Conservation (phyloP, 2,113 vertebrate species). For the Oncorhynchus masou region DNA sequence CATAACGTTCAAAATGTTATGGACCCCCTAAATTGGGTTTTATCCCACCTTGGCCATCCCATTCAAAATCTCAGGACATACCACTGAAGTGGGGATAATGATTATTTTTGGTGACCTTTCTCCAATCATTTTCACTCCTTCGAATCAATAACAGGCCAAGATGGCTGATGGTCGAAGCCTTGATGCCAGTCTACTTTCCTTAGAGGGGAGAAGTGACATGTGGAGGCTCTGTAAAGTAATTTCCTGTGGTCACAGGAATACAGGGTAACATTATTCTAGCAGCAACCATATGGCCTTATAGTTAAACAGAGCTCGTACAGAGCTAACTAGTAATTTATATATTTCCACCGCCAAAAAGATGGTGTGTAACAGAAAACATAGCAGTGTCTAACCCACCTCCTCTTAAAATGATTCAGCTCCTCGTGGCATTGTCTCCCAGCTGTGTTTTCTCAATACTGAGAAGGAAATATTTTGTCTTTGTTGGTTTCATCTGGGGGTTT, state of each 20-base stretch:
- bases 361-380: background rate
- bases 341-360: constrained; percentile 29
- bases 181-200: constrained; percentile 7
- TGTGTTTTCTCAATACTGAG: constrained; percentile 55
- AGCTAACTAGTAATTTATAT: constrained; percentile 53
- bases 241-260: constrained; percentile 41
- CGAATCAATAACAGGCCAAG: constrained; percentile 41
- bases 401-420: constrained; percentile 53
- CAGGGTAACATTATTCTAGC: constrained; percentile 41
- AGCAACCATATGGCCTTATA: constrained; percentile 26
- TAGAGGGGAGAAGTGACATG: constrained; percentile 22
- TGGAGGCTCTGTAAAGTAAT: constrained; percentile 28
- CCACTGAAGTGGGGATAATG: constrained; percentile 14
- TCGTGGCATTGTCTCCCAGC: constrained; percentile 30
- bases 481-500: constrained; percentile 53
- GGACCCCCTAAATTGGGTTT: no score
- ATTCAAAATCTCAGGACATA: background rate
- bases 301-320: constrained; percentile 22
- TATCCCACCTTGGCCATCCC: no score
- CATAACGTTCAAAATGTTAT: no score
- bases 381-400: constrained; percentile 44
- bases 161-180: constrained; percentile 4
- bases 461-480: constrained; percentile 45
- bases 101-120: constrained; percentile 38
- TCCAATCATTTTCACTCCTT: constrained; percentile 32